Evolutionary conservation across 2,113 vertebrate species (phyloP).

Genomic region (Malaclemys terrapin): DNA sequence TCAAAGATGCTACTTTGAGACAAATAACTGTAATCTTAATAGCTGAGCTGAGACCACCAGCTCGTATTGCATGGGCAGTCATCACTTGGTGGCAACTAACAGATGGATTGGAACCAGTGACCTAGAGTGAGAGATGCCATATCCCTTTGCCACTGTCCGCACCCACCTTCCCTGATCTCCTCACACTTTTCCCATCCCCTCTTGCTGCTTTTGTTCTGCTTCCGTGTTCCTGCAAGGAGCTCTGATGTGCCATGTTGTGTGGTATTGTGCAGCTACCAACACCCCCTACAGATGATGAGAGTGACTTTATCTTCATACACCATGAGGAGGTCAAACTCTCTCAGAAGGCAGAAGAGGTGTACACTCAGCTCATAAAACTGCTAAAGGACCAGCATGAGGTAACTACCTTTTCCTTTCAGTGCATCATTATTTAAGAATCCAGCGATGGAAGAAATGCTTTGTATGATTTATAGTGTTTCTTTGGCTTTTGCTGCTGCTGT

Average conservation of each 20-base stretch:
- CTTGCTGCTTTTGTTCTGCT: not conserved
- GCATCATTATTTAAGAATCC: not conserved
- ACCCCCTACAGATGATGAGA: constrained; percentile 91
- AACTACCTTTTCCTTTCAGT: not conserved
- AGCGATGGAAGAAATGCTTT: not conserved
- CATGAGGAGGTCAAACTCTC: constrained; percentile 90
- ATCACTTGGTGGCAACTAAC: not conserved
- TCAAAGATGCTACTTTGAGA: not conserved
- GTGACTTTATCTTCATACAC: constrained; percentile 93
- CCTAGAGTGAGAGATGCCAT: not conserved
- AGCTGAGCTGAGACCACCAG: not conserved
- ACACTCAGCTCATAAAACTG: constrained; percentile 88
- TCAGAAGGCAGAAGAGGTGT: constrained; percentile 91
- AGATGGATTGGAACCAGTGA: not conserved
- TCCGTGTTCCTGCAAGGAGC: not conserved
- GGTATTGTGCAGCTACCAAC: constrained; percentile 87
- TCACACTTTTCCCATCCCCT: not conserved
- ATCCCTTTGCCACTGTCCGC: not conserved
- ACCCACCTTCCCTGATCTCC: not conserved
- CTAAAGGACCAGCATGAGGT: constrained; percentile 94
- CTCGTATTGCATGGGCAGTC: not conserved
- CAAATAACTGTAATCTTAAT: not conserved
- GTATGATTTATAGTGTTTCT: not conserved
- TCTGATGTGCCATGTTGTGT: constrained; percentile 11
- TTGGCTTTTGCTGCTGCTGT: not conserved